phyloP scores from a whole-genome alignment of 2,797 vertebrate species.

The Syngnathus rostellatus region DNA sequence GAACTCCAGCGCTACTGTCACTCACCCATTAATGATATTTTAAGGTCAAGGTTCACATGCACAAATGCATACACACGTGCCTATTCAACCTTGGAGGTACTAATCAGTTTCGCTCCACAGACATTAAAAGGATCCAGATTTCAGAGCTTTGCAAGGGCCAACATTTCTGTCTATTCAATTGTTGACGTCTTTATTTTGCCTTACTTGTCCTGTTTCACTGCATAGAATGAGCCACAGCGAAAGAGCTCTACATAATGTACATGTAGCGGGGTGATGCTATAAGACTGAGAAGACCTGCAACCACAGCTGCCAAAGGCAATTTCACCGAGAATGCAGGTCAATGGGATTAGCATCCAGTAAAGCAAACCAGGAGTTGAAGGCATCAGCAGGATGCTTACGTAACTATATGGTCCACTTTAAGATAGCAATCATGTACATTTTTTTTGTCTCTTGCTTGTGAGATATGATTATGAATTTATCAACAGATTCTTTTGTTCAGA shows the following conservation, averaged over 20 bases:
- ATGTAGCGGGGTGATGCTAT: slow-evolving; percentile 16
- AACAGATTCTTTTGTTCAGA: too few species aligned
- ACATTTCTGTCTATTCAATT: slow-evolving; percentile 30
- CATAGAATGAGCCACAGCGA: background rate
- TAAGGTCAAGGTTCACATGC: slow-evolving; percentile 30
- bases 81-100: slow-evolving; percentile 40
- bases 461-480: slow-evolving; percentile 35
- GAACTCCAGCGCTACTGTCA: slow-evolving; percentile 31
- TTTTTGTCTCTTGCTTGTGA: slow-evolving; percentile 30
- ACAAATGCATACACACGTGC: slow-evolving; percentile 16
- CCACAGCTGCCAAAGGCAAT: slow-evolving; percentile 28
- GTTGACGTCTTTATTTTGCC: slow-evolving; percentile 22
- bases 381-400: slow-evolving; percentile 32
- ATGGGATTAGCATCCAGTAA: slow-evolving; percentile 16
- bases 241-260: slow-evolving; percentile 8
- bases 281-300: slow-evolving; percentile 22
- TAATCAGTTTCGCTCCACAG: slow-evolving; percentile 50
- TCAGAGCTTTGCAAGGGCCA: slow-evolving; percentile 33
- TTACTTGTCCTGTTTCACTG: slow-evolving; percentile 29
- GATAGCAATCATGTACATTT: slow-evolving; percentile 14
- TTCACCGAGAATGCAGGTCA: background rate
- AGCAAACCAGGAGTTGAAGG: slow-evolving; percentile 15
- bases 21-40: slow-evolving; percentile 36
- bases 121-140: slow-evolving; percentile 65
- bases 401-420: slow-evolving; percentile 26